phyloP scores from a whole-genome alignment of 1,140 invertebrate genomes.

The Panonychus citri region DNA sequence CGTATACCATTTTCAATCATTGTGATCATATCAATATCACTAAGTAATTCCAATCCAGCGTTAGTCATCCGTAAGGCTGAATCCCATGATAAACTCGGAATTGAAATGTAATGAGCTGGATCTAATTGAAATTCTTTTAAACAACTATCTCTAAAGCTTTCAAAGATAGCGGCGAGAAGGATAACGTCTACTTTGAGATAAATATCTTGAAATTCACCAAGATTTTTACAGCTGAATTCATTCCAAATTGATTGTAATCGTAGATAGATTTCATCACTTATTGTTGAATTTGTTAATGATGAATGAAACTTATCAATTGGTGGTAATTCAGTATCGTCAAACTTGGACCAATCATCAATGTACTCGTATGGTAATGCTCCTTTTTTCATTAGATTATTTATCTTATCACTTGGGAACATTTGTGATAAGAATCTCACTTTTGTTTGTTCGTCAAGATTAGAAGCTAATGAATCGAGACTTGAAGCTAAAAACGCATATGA shows the following conservation, averaged over 20 bases:
- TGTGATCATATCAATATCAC: background rate
- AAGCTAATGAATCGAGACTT: background rate
- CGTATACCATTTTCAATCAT: conserved; percentile 4
- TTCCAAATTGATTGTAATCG: background rate
- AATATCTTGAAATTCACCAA: background rate
- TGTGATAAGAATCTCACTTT: background rate
- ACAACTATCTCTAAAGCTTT: background rate
- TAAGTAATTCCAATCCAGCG: background rate
- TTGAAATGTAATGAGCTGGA: background rate
- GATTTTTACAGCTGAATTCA: background rate
- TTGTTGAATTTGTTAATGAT: background rate
- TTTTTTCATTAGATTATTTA: background rate
- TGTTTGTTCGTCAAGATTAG: background rate
- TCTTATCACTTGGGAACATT: background rate
- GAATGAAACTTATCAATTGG: background rate
- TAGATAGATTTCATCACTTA: background rate
- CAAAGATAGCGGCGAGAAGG: background rate
- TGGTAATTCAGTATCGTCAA: background rate
- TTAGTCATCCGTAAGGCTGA: background rate
- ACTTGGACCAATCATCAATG: background rate
- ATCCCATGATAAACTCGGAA: background rate
- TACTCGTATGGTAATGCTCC: background rate
- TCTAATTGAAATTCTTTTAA: background rate
- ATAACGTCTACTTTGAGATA: background rate
- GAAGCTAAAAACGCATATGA: background rate